Evolutionary conservation across 2,888 invertebrate genomes (phyloP).

Genomic region (Ormyrus pomaceus): DNA sequence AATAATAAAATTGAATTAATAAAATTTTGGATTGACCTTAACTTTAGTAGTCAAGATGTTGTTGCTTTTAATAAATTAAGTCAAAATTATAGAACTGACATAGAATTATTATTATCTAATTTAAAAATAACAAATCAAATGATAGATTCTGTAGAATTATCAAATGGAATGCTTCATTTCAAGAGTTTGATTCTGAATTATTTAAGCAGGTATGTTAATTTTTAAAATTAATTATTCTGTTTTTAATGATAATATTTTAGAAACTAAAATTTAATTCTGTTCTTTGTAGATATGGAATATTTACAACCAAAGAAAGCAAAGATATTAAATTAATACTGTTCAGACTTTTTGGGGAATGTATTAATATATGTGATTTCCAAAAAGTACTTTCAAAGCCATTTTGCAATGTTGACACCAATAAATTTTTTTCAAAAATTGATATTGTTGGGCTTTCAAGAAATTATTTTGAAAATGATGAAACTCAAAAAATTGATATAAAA

Average conservation of each 20-base stretch:
- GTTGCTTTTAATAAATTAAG: constrained; percentile 54
- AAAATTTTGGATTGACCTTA: constrained; percentile 80
- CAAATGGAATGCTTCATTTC: constrained; percentile 77
- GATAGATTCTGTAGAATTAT: constrained; percentile 77
- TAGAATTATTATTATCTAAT: constrained; percentile 77
- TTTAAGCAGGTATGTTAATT: constrained; percentile 69
- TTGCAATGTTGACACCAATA: constrained; percentile 75
- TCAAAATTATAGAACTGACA: constrained; percentile 60
- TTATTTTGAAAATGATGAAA: constrained; percentile 78
- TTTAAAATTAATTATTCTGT: constrained; percentile 5
- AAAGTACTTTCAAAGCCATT: constrained; percentile 60
- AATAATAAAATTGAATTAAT: constrained; percentile 80
- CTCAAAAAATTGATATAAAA: constrained; percentile 75
- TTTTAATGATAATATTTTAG: neutral
- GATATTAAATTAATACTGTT: constrained; percentile 79
- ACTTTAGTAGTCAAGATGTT: constrained; percentile 64
- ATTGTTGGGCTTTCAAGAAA: constrained; percentile 73
- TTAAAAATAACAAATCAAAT: constrained; percentile 79
- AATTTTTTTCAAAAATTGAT: constrained; percentile 75
- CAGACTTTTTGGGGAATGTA: constrained; percentile 79
- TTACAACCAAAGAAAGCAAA: constrained; percentile 79
- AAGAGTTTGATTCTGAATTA: constrained; percentile 80
- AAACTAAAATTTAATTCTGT: neutral
- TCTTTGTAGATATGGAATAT: constrained; percentile 79
- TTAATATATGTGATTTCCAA: constrained; percentile 62